Conservation (phyloP, 2,113 vertebrate species). For the Corvus moneduloides region DNA sequence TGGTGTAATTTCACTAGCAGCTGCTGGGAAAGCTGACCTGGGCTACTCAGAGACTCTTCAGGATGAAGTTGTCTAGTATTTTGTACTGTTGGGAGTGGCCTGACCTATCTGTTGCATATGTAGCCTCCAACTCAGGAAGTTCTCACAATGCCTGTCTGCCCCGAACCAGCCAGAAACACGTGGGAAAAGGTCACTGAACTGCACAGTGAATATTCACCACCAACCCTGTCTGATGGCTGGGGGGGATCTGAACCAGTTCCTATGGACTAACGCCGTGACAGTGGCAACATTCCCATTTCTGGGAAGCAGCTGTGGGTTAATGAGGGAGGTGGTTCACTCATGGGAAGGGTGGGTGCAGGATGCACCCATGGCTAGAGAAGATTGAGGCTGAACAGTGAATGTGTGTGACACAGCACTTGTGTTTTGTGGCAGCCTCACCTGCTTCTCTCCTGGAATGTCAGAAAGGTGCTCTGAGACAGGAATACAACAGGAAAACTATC, state of each 20-base stretch:
- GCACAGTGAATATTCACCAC: background rate
- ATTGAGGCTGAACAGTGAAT: background rate
- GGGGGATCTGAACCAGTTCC: background rate
- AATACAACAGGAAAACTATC: background rate
- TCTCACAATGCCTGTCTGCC: background rate
- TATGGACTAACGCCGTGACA: fast-evolving
- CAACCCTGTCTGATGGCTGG: background rate
- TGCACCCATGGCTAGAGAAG: background rate
- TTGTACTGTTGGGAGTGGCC: background rate
- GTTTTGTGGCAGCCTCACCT: background rate
- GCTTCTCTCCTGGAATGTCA: background rate
- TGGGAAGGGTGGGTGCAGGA: background rate
- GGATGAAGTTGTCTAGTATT: background rate
- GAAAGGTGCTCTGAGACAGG: background rate
- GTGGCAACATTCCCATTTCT: background rate
- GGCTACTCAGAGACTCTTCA: background rate
- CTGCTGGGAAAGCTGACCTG: background rate
- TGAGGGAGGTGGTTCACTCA: background rate
- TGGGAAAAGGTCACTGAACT: background rate
- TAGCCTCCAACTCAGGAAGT: background rate
- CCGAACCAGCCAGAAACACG: background rate
- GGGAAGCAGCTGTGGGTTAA: background rate
- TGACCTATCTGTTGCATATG: background rate
- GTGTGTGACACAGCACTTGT: fast-evolving
- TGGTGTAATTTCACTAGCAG: background rate